Evolutionary conservation across 2,888 invertebrate genomes (phyloP).

Genomic region (Caradrina kadenii): DNA sequence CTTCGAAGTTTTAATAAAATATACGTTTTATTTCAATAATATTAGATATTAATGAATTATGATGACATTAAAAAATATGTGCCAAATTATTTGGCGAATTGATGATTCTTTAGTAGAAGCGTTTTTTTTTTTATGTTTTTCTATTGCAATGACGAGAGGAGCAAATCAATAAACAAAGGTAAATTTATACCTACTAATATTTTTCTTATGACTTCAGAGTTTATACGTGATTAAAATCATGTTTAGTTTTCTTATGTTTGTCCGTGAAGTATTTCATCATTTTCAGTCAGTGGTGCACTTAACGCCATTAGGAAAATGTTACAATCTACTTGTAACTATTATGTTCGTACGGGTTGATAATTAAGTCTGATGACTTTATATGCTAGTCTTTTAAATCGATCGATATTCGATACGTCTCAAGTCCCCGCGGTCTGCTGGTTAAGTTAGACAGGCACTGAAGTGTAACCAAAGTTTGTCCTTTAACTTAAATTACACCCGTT

Average conservation of each 20-base stretch:
- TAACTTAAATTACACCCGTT: constrained; percentile 36
- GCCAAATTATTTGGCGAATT: background rate
- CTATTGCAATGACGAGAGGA: background rate
- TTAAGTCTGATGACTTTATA: constrained; percentile 35
- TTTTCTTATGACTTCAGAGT: background rate
- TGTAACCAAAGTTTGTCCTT: constrained; percentile 51
- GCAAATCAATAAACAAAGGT: constrained; percentile 2
- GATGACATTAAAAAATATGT: background rate
- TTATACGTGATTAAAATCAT: constrained; percentile 33
- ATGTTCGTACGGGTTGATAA: constrained; percentile 19
- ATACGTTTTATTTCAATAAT: constrained; percentile 2
- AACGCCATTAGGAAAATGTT: constrained; percentile 11
- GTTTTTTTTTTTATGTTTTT: background rate
- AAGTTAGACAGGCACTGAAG: constrained; percentile 40
- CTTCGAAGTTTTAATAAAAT: constrained; percentile 52
- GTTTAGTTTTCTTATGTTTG: constrained; percentile 17
- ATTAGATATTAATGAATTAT: background rate
- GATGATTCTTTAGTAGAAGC: background rate
- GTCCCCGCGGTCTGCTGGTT: constrained; percentile 43
- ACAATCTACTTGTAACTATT: constrained; percentile 9
- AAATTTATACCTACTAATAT: background rate
- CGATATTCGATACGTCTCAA: constrained; percentile 45
- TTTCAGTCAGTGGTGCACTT: constrained; percentile 28
- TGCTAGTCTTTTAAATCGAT: constrained; percentile 24
- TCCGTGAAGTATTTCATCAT: constrained; percentile 55